phyloP scores from a whole-genome alignment of 2,888 invertebrate genomes.

The Lepidochrysops patricia region DNA sequence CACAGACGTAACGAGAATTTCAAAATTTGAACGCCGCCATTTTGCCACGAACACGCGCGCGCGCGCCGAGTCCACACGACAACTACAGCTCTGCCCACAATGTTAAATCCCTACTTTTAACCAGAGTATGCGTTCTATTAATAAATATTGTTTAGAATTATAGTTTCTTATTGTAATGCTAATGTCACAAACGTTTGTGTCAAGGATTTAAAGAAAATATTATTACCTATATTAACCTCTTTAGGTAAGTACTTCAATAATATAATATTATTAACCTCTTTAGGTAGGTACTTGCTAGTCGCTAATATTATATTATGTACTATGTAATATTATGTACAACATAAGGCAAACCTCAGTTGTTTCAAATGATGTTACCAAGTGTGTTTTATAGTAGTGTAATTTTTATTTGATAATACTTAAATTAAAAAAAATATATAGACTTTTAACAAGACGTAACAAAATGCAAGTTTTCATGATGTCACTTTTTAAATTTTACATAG shows the following conservation, averaged over 20 bases:
- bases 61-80: slow-evolving; percentile 40
- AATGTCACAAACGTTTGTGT: slow-evolving; percentile 3
- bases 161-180: slow-evolving; percentile 4
- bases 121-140: slow-evolving; percentile 46
- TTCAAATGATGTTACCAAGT: too few relatives aligned
- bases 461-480: too few relatives aligned
- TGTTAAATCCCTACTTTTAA: slow-evolving; percentile 1
- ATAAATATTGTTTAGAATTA: slow-evolving; percentile 37
- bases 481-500: too few relatives aligned
- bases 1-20: slow-evolving; percentile 25
- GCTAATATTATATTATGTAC: too few relatives aligned
- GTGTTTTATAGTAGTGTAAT: too few relatives aligned
- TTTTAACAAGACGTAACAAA: too few relatives aligned
- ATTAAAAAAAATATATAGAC: too few relatives aligned
- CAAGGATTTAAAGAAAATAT: not conserved
- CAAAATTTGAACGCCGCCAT: slow-evolving; percentile 28
- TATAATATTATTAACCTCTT: too few relatives aligned
- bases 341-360: too few relatives aligned
- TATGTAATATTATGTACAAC: too few relatives aligned
- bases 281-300: too few relatives aligned
- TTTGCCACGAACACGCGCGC: slow-evolving; percentile 37
- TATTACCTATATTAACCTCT: not conserved
- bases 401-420: too few relatives aligned
- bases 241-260: not conserved
- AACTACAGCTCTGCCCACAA: slow-evolving; percentile 34